These are phyloP conservation scores for Ivindomyrus marchei DNA, from an alignment of 2,113 vertebrate species.

Conservation along the genomic window DNA sequence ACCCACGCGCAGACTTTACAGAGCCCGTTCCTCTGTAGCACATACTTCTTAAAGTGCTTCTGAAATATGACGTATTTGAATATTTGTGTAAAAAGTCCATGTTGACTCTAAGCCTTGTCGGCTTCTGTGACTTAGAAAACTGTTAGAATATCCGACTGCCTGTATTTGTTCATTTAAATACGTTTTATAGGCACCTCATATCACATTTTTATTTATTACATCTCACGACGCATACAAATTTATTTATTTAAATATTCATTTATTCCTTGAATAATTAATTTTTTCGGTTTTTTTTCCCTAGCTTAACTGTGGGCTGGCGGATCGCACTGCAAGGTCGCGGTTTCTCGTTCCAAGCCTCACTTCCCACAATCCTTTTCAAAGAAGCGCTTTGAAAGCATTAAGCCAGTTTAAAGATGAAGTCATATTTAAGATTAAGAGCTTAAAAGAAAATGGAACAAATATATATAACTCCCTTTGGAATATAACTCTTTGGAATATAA, in stretches of 20 bases:
- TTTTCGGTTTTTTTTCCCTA: background rate
- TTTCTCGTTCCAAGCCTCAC: background rate
- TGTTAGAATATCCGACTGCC: background rate
- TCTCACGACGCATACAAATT: background rate
- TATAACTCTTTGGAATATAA: background rate
- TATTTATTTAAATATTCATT: background rate
- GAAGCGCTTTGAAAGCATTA: background rate
- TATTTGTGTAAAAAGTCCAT: background rate
- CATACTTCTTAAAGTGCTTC: background rate
- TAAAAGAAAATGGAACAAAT: background rate
- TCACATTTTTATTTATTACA: background rate
- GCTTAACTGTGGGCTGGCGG: background rate
- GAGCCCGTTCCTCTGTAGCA: background rate
- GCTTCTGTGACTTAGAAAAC: background rate
- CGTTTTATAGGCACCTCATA: background rate
- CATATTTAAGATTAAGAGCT: slow-evolving; percentile 3
- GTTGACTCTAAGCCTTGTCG: background rate
- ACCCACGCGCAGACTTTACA: background rate
- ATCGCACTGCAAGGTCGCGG: background rate
- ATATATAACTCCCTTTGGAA: background rate
- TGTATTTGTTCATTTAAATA: background rate
- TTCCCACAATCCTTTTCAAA: background rate
- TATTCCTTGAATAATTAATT: background rate
- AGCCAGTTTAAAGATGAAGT: slow-evolving; percentile 2
- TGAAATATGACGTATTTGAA: background rate